Conservation (phyloP, 2,888 invertebrate species). For the Spodoptera exigua region DNA sequence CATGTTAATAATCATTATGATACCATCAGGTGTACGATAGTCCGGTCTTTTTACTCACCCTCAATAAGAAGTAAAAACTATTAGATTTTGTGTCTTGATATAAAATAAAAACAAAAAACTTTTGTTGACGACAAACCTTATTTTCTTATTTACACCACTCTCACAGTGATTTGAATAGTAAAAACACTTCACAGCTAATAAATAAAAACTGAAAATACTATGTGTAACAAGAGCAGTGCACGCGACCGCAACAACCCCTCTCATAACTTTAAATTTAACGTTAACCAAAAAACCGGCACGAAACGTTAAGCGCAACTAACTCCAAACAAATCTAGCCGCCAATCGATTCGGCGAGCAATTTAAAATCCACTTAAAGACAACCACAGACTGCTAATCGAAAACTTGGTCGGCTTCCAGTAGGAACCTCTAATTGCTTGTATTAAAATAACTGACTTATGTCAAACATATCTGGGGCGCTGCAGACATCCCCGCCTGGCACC, state of each 20-base stretch:
- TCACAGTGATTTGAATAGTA: not conserved
- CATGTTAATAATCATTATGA: conserved; percentile 89
- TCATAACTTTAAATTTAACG: conserved; percentile 33
- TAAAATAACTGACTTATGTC: conserved; percentile 89
- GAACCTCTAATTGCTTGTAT: conserved; percentile 87
- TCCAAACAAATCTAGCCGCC: conserved; percentile 61
- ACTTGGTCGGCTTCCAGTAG: conserved; percentile 81
- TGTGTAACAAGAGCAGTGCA: conserved; percentile 18
- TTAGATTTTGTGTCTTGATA: too few species aligned
- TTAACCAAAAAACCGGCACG: conserved; percentile 54
- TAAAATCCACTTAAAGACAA: conserved; percentile 87
- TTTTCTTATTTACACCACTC: too few species aligned
- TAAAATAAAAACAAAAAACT: too few species aligned
- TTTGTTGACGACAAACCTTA: too few species aligned
- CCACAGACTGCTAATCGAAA: conserved; percentile 86
- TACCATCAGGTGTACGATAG: conserved; percentile 88
- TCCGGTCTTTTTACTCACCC: conserved; percentile 72
- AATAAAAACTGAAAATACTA: not conserved
- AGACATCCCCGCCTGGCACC: conserved; percentile 83
- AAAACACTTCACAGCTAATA: not conserved
- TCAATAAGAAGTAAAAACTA: too few species aligned
- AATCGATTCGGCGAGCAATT: conserved; percentile 83
- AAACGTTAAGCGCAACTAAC: conserved; percentile 55
- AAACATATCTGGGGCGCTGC: conserved; percentile 86
- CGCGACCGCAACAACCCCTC: conserved; percentile 23